phyloP scores from a whole-genome alignment of 2,113 vertebrate genomes.

The Chloropsis cyanopogon region DNA sequence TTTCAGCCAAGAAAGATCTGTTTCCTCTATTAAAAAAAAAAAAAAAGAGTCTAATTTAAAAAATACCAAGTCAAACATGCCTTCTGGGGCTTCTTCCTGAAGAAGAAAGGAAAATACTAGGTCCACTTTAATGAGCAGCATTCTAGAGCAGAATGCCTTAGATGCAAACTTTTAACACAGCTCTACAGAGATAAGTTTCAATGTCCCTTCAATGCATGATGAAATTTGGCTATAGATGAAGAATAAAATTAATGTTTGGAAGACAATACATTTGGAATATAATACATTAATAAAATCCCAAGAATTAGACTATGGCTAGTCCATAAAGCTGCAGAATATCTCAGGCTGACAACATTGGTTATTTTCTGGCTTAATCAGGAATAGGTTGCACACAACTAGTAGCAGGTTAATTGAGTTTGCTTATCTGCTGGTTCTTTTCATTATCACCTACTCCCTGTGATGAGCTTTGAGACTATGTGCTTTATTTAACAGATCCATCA shows the following conservation, averaged over 20 bases:
- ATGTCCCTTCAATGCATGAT: not conserved
- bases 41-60: not conserved
- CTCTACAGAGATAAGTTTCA: not conserved
- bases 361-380: not conserved
- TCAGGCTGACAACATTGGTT: not conserved
- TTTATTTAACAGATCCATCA: constrained; percentile 44
- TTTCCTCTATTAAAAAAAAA: not conserved
- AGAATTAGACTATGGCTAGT: not conserved
- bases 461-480: not conserved
- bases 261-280: not conserved
- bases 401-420: not conserved
- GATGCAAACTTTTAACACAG: not conserved
- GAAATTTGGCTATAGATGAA: not conserved
- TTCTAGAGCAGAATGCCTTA: not conserved
- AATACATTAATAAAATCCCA: not conserved
- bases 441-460: not conserved
- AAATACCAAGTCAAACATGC: not conserved
- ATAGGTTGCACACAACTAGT: not conserved
- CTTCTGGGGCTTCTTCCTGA: not conserved
- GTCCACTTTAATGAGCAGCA: not conserved
- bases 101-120: not conserved
- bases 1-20: not conserved
- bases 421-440: not conserved
- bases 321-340: not conserved
- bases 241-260: not conserved